A percentile compares a stretch with the other conserved stretches of the same genome.
Conservation (phyloP, 2,113 vertebrate species). For the Thunnus maccoyii region DNA sequence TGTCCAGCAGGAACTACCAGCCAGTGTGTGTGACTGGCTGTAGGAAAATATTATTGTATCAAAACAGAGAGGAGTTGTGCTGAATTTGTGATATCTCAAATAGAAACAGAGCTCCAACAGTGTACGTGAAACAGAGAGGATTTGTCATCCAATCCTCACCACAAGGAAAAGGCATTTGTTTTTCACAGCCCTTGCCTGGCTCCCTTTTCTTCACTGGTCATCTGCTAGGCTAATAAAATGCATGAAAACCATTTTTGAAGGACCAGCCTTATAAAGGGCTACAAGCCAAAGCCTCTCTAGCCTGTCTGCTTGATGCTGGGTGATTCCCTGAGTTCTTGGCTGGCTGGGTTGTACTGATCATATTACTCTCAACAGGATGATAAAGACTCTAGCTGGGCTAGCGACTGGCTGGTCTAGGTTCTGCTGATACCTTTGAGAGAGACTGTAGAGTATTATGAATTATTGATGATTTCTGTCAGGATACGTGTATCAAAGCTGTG, state of each 20-base stretch:
- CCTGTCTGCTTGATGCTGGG: constrained; percentile 45
- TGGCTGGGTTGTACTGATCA: constrained; percentile 65
- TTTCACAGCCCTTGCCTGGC: constrained; percentile 45
- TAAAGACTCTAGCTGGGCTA: constrained; percentile 54
- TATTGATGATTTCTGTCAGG: constrained; percentile 31
- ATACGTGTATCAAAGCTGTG: constrained; percentile 26
- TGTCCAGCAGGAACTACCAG: constrained; percentile 27
- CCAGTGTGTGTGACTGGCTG: constrained; percentile 8
- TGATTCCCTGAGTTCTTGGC: constrained; percentile 66
- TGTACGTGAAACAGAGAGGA: constrained; percentile 11
- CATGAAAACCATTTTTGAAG: constrained; percentile 65
- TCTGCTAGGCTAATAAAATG: constrained; percentile 62
- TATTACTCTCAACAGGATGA: constrained; percentile 63
- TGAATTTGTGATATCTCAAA: constrained; percentile 38
- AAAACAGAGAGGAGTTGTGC: constrained; percentile 29
- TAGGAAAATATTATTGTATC: constrained; percentile 32
- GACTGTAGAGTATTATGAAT: constrained; percentile 32
- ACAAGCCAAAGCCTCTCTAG: constrained; percentile 56
- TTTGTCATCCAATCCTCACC: constrained; percentile 47
- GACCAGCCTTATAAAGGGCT: constrained; percentile 50
- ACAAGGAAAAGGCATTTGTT: constrained; percentile 51
- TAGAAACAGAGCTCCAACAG: constrained; percentile 37
- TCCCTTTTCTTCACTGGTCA: constrained; percentile 41
- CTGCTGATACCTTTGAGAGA: constrained; percentile 39
- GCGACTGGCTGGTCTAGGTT: constrained; percentile 33